A percentile compares a stretch with the other conserved stretches of the same genome.
Evolutionary conservation across 2,113 vertebrate species (phyloP).

Genomic region (Pseudopodoces humilis): DNA sequence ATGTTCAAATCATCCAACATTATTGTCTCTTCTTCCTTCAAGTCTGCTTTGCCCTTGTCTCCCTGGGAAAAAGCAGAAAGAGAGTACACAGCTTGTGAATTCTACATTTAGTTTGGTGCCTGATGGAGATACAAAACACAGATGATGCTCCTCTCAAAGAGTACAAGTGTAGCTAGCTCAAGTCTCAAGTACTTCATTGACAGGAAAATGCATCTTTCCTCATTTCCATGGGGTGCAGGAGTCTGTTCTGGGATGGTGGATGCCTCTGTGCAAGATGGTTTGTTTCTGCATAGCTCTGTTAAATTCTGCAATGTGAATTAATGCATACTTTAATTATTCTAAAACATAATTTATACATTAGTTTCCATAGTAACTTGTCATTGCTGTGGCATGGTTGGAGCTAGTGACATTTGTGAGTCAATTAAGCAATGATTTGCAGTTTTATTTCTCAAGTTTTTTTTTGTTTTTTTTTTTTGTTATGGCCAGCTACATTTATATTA

Average conservation of each 20-base stretch:
- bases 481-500: neutral
- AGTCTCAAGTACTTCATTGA: neutral
- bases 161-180: neutral
- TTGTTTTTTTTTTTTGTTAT: neutral
- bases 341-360: conserved; percentile 41
- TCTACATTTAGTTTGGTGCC: neutral
- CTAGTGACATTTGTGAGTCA: conserved; percentile 41
- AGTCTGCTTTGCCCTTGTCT: neutral
- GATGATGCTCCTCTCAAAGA: neutral
- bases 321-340: conserved; percentile 33
- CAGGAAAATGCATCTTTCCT: neutral
- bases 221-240: neutral
- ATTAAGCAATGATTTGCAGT: neutral
- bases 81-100: neutral
- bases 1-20: neutral
- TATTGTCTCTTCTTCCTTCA: neutral
- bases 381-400: conserved; percentile 5
- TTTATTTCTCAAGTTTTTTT: neutral
- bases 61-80: neutral
- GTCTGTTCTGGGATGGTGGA: neutral
- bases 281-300: neutral
- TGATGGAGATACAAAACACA: neutral
- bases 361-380: conserved; percentile 61
- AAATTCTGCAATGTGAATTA: neutral
- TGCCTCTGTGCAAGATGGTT: neutral